Conservation (phyloP, 1,140 invertebrate species). For the Orchestia grillus region DNA sequence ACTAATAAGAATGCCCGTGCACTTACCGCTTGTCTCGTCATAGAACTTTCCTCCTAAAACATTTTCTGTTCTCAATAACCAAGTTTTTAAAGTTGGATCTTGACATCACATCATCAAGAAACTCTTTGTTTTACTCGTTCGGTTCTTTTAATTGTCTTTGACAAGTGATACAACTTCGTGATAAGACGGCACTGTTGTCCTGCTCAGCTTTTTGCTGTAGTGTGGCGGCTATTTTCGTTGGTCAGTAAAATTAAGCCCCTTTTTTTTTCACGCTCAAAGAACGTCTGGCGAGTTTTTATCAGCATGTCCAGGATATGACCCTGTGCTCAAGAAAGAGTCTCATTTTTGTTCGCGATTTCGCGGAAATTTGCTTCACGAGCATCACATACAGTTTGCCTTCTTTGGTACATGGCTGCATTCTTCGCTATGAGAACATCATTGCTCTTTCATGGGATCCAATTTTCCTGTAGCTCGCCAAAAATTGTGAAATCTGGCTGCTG, state of each 20-base stretch:
- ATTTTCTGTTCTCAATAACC: background rate
- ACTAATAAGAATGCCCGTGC: background rate
- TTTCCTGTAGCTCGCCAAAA: background rate
- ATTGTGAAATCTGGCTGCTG: background rate
- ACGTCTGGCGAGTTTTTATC: background rate
- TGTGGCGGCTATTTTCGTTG: background rate
- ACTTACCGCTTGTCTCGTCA: background rate
- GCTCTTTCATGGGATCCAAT: background rate
- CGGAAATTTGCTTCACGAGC: slow-evolving; percentile 32
- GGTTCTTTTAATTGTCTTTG: background rate
- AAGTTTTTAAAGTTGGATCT: background rate
- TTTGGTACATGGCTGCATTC: background rate
- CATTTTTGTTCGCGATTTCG: slow-evolving; percentile 13
- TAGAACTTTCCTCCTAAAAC: background rate
- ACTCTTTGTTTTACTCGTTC: background rate
- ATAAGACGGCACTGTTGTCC: background rate
- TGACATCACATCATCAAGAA: background rate
- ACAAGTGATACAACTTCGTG: background rate
- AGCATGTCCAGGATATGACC: slow-evolving; percentile 22
- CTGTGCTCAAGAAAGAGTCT: background rate
- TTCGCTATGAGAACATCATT: background rate
- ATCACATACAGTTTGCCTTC: background rate
- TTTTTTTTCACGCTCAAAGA: background rate
- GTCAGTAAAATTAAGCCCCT: background rate
- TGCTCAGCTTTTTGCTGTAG: background rate